These are phyloP conservation scores for Drosophila fuyamai DNA, from an alignment of 1,140 invertebrate species.

Conservation along the genomic window DNA sequence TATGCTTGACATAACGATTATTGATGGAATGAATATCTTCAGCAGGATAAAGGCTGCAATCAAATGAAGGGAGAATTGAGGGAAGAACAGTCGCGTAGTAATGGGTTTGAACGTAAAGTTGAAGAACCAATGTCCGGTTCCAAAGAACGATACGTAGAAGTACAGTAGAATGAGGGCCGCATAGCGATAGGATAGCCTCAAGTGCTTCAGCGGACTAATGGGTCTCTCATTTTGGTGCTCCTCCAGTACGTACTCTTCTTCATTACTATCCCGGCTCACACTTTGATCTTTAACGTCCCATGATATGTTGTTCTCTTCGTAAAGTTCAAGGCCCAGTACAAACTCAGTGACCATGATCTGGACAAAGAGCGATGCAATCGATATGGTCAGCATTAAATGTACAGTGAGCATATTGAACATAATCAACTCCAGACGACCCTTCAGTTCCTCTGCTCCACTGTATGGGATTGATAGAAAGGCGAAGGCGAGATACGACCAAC, in stretches of 20 bases:
- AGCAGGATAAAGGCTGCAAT: slow-evolving; percentile 93
- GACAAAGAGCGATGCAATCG: slow-evolving; percentile 88
- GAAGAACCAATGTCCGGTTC: slow-evolving; percentile 98
- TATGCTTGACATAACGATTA: slow-evolving; percentile 87
- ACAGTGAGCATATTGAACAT: slow-evolving; percentile 85
- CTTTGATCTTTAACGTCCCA: background rate
- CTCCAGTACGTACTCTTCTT: background rate
- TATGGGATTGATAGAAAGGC: slow-evolving; percentile 54
- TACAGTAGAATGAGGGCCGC: slow-evolving; percentile 89
- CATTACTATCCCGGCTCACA: too few relatives aligned
- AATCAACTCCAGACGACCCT: slow-evolving; percentile 84
- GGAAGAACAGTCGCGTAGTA: slow-evolving; percentile 94
- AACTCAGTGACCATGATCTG: slow-evolving; percentile 85
- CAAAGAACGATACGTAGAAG: slow-evolving; percentile 95
- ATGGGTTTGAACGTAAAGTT: slow-evolving; percentile 96
- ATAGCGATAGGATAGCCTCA: slow-evolving; percentile 54
- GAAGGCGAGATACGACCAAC: slow-evolving; percentile 85
- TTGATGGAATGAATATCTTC: slow-evolving; percentile 94
- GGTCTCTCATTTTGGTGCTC: background rate
- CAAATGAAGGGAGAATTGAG: slow-evolving; percentile 95
- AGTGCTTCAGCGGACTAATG: slow-evolving; percentile 16
- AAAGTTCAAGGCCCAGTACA: slow-evolving; percentile 44
- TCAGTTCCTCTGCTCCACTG: slow-evolving; percentile 77
- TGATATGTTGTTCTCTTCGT: slow-evolving; percentile 4
- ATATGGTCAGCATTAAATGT: slow-evolving; percentile 87